Conservation (phyloP, 2,797 vertebrate species). For the Bucorvus abyssinicus region DNA sequence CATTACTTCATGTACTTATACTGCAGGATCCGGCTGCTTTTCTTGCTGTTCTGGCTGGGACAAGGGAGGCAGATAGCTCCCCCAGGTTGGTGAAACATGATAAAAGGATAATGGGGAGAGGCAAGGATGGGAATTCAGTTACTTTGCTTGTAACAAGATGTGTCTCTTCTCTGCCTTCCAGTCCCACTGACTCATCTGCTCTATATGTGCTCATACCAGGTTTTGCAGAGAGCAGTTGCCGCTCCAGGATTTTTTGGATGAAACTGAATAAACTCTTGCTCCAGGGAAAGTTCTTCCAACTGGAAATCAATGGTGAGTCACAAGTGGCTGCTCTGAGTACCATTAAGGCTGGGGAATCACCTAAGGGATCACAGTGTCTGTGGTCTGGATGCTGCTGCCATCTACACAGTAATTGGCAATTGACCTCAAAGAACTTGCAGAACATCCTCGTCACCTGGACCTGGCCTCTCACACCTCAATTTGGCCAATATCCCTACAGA, state of each 20-base stretch:
- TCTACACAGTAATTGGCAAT: neutral
- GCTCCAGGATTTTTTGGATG: conserved; percentile 53
- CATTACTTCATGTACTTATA: neutral
- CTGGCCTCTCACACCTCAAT: neutral
- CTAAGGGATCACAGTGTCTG: neutral
- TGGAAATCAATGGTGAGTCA: conserved; percentile 58
- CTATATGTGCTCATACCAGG: neutral
- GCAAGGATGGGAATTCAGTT: neutral
- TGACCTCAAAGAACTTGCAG: neutral
- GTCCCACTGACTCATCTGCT: neutral
- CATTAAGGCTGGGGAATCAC: neutral
- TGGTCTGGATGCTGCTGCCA: neutral
- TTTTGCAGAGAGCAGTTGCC: conserved; percentile 33
- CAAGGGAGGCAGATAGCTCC: conserved; percentile 36
- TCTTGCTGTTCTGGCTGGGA: conserved; percentile 41
- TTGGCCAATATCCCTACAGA: neutral
- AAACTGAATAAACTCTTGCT: conserved; percentile 46
- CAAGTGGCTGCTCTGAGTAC: neutral
- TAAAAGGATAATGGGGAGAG: neutral
- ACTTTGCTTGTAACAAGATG: neutral
- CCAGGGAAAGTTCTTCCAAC: conserved; percentile 34
- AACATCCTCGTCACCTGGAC: neutral
- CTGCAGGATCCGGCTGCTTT: conserved; percentile 43
- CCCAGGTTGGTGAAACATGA: conserved; percentile 57
- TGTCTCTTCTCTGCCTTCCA: neutral